These are phyloP conservation scores for Meta bourneti DNA, from an alignment of 2,888 invertebrate species.

Conservation along the genomic window DNA sequence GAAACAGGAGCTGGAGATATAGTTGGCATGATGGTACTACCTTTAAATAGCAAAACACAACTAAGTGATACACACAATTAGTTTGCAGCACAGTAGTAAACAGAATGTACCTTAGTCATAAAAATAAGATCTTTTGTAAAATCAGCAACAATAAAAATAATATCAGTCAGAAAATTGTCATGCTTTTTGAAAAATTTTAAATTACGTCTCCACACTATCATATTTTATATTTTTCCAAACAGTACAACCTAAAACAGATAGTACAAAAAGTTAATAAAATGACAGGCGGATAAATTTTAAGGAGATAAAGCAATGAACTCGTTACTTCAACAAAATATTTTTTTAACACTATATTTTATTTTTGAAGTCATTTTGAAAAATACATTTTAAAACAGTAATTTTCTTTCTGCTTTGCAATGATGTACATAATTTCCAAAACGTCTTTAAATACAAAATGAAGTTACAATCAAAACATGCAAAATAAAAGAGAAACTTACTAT, in stretches of 20 bases:
- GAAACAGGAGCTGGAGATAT: conserved; percentile 57
- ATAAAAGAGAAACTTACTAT: conserved; percentile 55
- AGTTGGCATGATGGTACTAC: conserved; percentile 71
- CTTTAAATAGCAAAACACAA: conserved; percentile 7
- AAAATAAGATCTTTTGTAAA: not conserved
- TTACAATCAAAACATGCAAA: not conserved
- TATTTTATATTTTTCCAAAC: not conserved
- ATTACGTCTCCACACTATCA: not conserved
- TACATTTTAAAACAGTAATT: not conserved
- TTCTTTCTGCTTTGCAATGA: not conserved
- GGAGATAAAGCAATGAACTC: no score
- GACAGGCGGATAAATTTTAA: no score
- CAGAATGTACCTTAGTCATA: not conserved
- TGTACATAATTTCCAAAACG: no score
- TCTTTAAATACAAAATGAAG: not conserved
- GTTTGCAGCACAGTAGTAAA: not conserved
- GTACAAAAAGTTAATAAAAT: no score
- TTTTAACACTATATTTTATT: no score
- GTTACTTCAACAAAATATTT: no score
- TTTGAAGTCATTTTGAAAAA: not conserved
- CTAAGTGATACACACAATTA: not conserved
- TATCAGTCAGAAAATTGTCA: not conserved
- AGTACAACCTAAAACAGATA: no score
- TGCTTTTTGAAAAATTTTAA: not conserved
- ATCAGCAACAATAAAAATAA: not conserved